These are phyloP conservation scores for Acanthornis magna DNA, from an alignment of 2,797 vertebrate genomes.

Conservation along the genomic window DNA sequence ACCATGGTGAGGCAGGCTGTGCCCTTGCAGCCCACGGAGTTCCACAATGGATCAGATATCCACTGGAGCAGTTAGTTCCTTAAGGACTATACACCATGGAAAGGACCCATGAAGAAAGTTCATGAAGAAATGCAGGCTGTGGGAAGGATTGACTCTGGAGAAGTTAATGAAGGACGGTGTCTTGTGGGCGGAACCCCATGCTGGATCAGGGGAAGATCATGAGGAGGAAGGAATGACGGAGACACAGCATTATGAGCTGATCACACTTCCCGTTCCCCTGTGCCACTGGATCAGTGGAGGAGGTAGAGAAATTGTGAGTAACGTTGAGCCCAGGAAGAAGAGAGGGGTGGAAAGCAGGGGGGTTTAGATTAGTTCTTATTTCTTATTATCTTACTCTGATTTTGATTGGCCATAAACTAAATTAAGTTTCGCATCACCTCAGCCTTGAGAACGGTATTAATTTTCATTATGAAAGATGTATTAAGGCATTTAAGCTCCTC, in stretches of 20 bases:
- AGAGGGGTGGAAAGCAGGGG: neutral
- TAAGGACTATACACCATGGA: rapidly evolving
- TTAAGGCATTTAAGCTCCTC: neutral
- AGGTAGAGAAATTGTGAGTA: neutral
- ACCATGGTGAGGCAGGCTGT: neutral
- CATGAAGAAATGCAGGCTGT: neutral
- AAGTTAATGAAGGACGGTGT: neutral
- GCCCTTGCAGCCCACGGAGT: neutral
- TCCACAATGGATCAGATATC: neutral
- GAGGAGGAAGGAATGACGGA: neutral
- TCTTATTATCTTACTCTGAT: neutral
- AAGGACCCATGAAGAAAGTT: neutral
- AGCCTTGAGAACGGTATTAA: neutral
- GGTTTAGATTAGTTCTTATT: neutral
- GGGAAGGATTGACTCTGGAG: neutral
- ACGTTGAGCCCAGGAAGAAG: neutral
- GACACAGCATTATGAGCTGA: neutral
- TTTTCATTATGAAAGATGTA: neutral
- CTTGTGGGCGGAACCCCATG: rapidly evolving
- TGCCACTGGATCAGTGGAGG: neutral
- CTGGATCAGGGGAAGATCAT: neutral
- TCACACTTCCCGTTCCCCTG: neutral
- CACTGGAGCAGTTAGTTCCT: neutral
- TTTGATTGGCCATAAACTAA: neutral
- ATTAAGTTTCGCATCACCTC: neutral